Evolutionary conservation across 2,888 invertebrate genomes (phyloP), one percentile per base, ranked within the genome.

Genomic region (Limnephilus auricula): DNA sequence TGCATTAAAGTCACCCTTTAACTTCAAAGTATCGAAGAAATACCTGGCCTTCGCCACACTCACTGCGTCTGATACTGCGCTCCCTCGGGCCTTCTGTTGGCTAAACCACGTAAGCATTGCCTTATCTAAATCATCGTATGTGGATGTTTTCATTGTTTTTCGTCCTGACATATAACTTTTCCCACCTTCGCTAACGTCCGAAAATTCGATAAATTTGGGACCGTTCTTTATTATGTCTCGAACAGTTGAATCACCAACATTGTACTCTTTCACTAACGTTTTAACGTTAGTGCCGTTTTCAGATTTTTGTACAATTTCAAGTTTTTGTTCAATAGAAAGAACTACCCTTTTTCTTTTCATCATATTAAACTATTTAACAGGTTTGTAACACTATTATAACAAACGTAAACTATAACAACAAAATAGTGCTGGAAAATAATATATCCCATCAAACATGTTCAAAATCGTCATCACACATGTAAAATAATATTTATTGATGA

Each of bases 141-240:
- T 85, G 30, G 85, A 85, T 4, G 85, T 85, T 31, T 85, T 85
- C 85, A 85, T 85, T 85, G 85, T 85, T 85, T 85, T 85, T 85
- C 85, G 37, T 2, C 15, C 25, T 30, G 85, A 50, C 34, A 37
- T 84, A 34, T 30, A 12, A 34, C 37, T 84, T 37, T 84, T 31
- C 30, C 84, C 84, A 15, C 34, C 40, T 2, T 32, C n/a, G 3
- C 10, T 34, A 34, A 40, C 40, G 18, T 37, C 34, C 40, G 31
- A 40, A 34, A 84, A 84, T n/a, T 84, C 84, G 3, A 32, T 34
- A 13, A 84, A 34, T 84, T 84, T 84, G 10, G 40, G 25, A 40
- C 34, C 40, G 30, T 84, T 84, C 40, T 84, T 84, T 32, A 84
- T 34, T 37, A 84, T 84, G 40, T 84, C 84, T 37, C 84, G 84